Evolutionary conservation across 2,113 vertebrate species (phyloP), one percentile per base, ranked within the genome.

Genomic region (Blennius ocellaris): DNA sequence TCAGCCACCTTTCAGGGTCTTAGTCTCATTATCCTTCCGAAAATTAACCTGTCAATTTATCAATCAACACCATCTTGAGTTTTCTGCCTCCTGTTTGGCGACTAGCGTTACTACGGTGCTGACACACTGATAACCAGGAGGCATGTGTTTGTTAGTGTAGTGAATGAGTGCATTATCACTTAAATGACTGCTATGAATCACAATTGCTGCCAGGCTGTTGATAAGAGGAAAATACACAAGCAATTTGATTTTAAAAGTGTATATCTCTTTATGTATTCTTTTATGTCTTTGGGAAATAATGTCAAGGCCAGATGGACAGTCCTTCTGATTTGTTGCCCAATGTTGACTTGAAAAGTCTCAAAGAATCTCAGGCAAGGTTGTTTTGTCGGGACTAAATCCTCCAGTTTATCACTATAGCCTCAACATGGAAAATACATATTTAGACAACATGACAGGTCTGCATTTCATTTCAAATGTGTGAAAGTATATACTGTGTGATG

Each of bases 1-100:
- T 87, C 80, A 59, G 44, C 86, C 79, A 89, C 95, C 93, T 94
- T 94, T 94, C 93, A 90, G 94, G 94, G 94, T 95, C 94, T 94
- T 94, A 94, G 95, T 97, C 95, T 97, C 95, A 96, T 98, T 97
- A 98, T 96, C 96, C 94, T 94, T 95, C 95, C 90, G 95, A 96
- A 98, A 98, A 99, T 99, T 98, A 98, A 99, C 96, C 96, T 99
- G 97, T 99, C 97, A 98, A 97, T 98, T 97, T 98, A 98, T 99
- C 97, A 97, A 97, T 98, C 97, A 97, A 95, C 96, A 96, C 96
- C 95, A 98, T 97, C 97, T 97, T 95, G 95, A 94, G 96, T 96
- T 96, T 92, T 95, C 93, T 93, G 95, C 94, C 95, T 95, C 94
- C 94, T 94, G 87, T 93, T 92, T 85, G 54, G 92, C 93, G 93